Base-by-base conservation (phyloP, 2,797 vertebrate genomes). In the Iguana delicatissima region DNA sequence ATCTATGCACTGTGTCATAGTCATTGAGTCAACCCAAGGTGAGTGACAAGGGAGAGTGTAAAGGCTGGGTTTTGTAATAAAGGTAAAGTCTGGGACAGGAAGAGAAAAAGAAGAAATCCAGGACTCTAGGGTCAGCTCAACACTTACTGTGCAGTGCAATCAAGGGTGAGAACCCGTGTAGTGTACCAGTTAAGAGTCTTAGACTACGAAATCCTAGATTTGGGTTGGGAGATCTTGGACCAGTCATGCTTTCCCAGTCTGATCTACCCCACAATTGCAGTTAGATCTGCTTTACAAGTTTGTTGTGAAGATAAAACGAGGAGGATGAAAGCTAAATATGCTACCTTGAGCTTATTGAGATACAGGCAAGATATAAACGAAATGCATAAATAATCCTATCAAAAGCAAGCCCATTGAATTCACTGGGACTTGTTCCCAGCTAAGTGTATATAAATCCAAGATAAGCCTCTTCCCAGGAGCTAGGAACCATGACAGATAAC, bases 1-100 rank as follows among this genome's bases (percentile, higher is more conserved):
- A 85, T n/a, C 74, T 80, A 2, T 79, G 42, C 35, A 20, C 13
- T 80, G 59, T 59, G 73, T 24, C 74, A 85, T 79, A 80, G 74
- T 42, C 57, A 79, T 55, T 79, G 64, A 38, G 50, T 80, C n/a
- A 79, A 80, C 59, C 50, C 74, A 69, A 89, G 64, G 86, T n/a
- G 29, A 67, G 57, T 46, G 86, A 32, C 42, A 64, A 24, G 57
- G 74, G 55, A 87, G 74, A 57, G 76, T 74, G 69, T 24, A 57
- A 57, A 52, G 20, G 50, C 12, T 24, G 50, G 62, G 35, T 18
- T 12, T 16, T 38, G 50, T 67, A 83, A 13, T 55, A 84, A 5
- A 84, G 42, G 55, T 16, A 35, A 26, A 22, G 32, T 5, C 79
- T 52, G 20, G 18, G 59, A 69, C 29, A 2, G 29, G n/a, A 69